Percentiles rank a stretch among this genome's conserved stretches.
phyloP scores from a whole-genome alignment of 2,113 vertebrate species.

The Promerops cafer region DNA sequence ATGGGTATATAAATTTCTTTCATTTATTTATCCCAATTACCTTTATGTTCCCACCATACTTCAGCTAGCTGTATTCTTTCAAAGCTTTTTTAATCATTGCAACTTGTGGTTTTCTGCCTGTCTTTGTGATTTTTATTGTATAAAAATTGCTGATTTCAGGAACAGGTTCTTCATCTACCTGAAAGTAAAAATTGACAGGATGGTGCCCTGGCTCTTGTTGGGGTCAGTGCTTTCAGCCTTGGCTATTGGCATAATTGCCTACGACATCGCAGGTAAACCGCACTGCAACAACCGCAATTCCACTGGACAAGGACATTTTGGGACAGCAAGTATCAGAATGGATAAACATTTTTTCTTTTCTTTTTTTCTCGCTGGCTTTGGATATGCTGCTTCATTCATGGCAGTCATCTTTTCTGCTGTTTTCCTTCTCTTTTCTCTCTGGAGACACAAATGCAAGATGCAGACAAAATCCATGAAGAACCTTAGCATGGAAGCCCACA shows the following conservation, averaged over 20 bases:
- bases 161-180: neutral
- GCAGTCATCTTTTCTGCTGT: neutral
- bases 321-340: neutral
- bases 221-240: neutral
- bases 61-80: neutral
- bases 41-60: neutral
- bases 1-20: neutral
- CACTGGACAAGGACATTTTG: accelerated
- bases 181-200: neutral
- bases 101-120: neutral
- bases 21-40: accelerated
- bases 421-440: slow-evolving; percentile 25
- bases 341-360: neutral
- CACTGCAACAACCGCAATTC: neutral
- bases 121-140: neutral
- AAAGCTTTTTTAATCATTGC: neutral
- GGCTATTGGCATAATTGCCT: neutral
- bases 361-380: neutral
- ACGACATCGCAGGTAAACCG: accelerated
- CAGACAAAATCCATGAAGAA: neutral
- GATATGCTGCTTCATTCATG: neutral
- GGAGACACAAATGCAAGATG: neutral
- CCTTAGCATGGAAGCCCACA: neutral
- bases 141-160: slow-evolving; percentile 30
- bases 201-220: neutral